Percentiles rank a stretch among this genome's conserved stretches.
phyloP scores from a whole-genome alignment of 2,113 vertebrate genomes.

The Microtus richardsoni region DNA sequence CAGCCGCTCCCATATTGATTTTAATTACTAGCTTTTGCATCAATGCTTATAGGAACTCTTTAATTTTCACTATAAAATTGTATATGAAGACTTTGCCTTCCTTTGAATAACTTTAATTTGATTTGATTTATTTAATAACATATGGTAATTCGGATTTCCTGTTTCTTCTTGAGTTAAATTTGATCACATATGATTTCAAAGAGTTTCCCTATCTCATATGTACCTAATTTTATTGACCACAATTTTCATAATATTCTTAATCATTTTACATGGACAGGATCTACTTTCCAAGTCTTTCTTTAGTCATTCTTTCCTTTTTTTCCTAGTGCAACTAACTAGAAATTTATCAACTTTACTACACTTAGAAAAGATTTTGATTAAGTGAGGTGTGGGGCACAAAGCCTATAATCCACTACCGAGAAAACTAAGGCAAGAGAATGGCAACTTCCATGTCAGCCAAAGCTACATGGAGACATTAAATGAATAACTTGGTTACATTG shows the following conservation, averaged over 20 bases:
- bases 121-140: not conserved
- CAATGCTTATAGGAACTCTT: not conserved
- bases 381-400: not conserved
- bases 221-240: not conserved
- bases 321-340: not conserved
- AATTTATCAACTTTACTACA: not conserved
- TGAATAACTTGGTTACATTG: not conserved
- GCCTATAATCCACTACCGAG: not conserved
- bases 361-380: not conserved
- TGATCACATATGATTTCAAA: not conserved
- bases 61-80: not conserved
- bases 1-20: not conserved
- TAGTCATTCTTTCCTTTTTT: not conserved
- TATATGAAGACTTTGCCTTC: not conserved
- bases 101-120: not conserved
- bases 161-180: not conserved
- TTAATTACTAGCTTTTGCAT: not conserved
- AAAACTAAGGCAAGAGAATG: not conserved
- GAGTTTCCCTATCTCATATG: not conserved
- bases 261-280: not conserved
- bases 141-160: not conserved
- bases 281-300: not conserved
- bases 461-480: not conserved
- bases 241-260: not conserved
- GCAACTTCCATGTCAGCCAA: not conserved